Evolutionary conservation across 2,113 vertebrate species (phyloP).

Genomic region (Engraulis encrasicolus): DNA sequence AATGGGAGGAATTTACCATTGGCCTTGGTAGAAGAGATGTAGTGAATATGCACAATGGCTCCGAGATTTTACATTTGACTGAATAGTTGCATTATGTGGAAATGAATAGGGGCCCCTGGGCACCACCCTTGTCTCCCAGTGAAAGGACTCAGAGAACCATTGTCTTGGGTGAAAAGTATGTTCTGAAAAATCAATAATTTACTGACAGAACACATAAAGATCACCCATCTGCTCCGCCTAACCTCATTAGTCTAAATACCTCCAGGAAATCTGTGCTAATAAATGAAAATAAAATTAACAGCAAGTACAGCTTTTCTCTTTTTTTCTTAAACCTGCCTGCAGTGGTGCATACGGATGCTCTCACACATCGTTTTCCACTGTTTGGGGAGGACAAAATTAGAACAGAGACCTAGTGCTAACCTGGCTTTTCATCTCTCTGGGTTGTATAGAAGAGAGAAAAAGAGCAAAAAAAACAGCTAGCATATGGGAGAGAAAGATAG

Average conservation of each 20-base stretch:
- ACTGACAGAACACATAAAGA: constrained; percentile 69
- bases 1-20: constrained; percentile 53
- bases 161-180: constrained; percentile 61
- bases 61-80: constrained; percentile 25
- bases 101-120: constrained; percentile 52
- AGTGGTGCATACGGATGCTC: constrained; percentile 64
- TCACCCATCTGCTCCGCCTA: constrained; percentile 63
- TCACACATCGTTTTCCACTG: constrained; percentile 72
- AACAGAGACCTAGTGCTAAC: constrained; percentile 58
- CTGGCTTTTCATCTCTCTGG: constrained; percentile 48
- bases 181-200: constrained; percentile 70
- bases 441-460: constrained; percentile 42
- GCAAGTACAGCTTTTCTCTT: constrained; percentile 51
- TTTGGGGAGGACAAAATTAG: constrained; percentile 60
- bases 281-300: constrained; percentile 76
- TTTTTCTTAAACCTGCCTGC: constrained; percentile 63
- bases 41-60: constrained; percentile 45
- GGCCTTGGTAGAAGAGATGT: constrained; percentile 26
- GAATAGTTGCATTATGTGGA: constrained; percentile 44
- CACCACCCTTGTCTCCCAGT: constrained; percentile 63
- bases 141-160: constrained; percentile 56
- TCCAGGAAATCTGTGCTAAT: constrained; percentile 75
- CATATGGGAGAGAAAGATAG: too few species aligned
- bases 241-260: constrained; percentile 74
- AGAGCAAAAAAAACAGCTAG: too few species aligned